Conservation (phyloP, 2,888 invertebrate genomes). For the Cheilosia impressa region DNA sequence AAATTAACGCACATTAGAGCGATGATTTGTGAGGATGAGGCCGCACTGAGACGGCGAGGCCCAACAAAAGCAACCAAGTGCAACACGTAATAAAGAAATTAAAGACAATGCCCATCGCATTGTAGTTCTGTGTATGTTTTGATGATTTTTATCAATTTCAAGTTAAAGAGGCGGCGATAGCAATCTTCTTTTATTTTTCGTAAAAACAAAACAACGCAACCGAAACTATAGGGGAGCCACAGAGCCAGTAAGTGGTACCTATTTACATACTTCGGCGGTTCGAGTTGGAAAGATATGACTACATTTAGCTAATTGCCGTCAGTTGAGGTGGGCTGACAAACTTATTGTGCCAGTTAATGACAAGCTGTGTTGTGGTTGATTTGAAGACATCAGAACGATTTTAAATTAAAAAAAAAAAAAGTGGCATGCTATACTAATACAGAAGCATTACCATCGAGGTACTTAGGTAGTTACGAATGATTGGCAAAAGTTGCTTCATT, state of each 20-base stretch:
- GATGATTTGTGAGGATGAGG: constrained; percentile 52
- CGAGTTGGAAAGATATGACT: background rate
- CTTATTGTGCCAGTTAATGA: too few relatives aligned
- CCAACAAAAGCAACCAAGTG: constrained; percentile 26
- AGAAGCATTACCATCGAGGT: too few relatives aligned
- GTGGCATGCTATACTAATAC: too few relatives aligned
- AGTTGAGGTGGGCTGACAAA: too few relatives aligned
- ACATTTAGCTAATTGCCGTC: constrained; percentile 1
- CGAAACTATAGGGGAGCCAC: background rate
- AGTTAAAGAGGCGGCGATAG: constrained; percentile 33
- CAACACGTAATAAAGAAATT: constrained; percentile 47
- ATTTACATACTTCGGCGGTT: constrained; percentile 35
- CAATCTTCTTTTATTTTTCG: constrained; percentile 30
- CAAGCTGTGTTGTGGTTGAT: too few relatives aligned
- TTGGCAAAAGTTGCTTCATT: too few relatives aligned
- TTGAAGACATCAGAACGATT: too few relatives aligned
- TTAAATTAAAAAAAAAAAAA: too few relatives aligned
- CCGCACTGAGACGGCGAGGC: background rate
- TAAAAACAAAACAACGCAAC: background rate
- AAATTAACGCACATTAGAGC: constrained; percentile 55
- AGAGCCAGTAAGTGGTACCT: background rate
- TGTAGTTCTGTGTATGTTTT: constrained; percentile 15
- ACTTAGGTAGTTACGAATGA: too few relatives aligned
- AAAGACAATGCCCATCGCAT: background rate
- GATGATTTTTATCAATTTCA: constrained; percentile 39